Conservation (phyloP, 2,888 invertebrate genomes). For the Drosophila algonquin region DNA sequence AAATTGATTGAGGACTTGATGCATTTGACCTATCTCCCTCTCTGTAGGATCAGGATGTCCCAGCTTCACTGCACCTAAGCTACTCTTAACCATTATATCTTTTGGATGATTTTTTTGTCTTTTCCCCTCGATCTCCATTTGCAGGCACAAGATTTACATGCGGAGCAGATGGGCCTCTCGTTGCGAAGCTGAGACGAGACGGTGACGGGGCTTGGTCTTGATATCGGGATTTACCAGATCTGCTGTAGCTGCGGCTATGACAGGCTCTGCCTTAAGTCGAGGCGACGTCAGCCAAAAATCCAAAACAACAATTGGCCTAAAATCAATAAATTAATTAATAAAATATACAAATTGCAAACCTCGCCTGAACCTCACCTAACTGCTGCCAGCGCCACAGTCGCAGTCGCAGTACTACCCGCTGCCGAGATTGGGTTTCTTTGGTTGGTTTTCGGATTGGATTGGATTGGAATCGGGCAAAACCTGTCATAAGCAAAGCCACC, state of each 20-base stretch:
- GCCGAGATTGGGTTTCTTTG: neutral
- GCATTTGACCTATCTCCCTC: too few species aligned
- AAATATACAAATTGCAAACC: conserved; percentile 50
- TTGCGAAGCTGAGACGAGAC: neutral
- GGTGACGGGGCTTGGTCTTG: neutral
- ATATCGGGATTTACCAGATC: conserved; percentile 61
- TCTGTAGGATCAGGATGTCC: neutral
- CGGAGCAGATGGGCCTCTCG: conserved; percentile 15
- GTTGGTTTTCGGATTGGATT: conserved; percentile 1
- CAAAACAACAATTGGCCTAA: conserved; percentile 63
- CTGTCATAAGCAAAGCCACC: conserved; percentile 49
- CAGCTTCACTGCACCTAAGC: neutral
- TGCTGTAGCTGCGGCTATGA: too few species aligned
- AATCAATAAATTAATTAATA: conserved; percentile 71
- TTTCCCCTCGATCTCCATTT: neutral
- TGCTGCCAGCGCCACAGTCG: neutral
- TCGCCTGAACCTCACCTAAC: neutral
- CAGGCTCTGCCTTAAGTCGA: too few species aligned
- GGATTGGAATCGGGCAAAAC: conserved; percentile 31
- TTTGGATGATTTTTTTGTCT: conserved; percentile 11
- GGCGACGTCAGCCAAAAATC: conserved; percentile 8
- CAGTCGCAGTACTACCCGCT: neutral
- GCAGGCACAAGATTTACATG: conserved; percentile 17
- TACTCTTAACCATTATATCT: neutral
- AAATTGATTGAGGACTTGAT: too few species aligned